Conservation (phyloP, 2,797 vertebrate genomes). For the Notoglanidium macrostoma region DNA sequence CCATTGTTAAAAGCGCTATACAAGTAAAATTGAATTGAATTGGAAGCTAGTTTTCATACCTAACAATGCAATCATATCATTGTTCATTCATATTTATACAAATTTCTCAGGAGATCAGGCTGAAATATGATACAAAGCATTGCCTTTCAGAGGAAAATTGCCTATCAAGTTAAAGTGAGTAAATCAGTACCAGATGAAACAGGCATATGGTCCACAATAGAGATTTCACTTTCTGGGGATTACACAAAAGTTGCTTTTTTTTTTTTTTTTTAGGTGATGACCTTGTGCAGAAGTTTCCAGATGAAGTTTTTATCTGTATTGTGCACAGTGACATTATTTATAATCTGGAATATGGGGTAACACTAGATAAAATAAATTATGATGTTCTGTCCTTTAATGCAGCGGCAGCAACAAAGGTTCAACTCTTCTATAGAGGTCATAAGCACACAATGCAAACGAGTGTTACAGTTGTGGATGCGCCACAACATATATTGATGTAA, state of each 20-base stretch:
- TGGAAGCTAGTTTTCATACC: not conserved
- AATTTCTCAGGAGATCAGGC: not conserved
- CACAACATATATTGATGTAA: not conserved
- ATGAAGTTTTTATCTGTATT: not conserved
- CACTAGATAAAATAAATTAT: not conserved
- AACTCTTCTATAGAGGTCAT: not conserved
- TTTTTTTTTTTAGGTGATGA: not conserved
- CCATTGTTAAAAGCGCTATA: too few species aligned
- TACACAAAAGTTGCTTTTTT: not conserved
- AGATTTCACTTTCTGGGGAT: not conserved
- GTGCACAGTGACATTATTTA: not conserved
- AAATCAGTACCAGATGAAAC: constrained; percentile 1
- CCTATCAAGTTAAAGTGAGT: not conserved
- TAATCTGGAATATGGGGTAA: not conserved
- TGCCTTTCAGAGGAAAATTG: not conserved
- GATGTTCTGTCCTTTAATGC: not conserved
- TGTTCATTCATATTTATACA: not conserved
- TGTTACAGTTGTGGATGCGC: not conserved
- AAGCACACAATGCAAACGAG: not conserved
- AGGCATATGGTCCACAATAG: not conserved
- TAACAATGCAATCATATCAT: not conserved
- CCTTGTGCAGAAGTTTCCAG: not conserved
- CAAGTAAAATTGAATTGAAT: too few species aligned
- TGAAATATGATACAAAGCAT: constrained; percentile 2
- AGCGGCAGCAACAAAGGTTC: not conserved